Conservation (phyloP, 2,888 invertebrate species). For the Galerucella pusilla region DNA sequence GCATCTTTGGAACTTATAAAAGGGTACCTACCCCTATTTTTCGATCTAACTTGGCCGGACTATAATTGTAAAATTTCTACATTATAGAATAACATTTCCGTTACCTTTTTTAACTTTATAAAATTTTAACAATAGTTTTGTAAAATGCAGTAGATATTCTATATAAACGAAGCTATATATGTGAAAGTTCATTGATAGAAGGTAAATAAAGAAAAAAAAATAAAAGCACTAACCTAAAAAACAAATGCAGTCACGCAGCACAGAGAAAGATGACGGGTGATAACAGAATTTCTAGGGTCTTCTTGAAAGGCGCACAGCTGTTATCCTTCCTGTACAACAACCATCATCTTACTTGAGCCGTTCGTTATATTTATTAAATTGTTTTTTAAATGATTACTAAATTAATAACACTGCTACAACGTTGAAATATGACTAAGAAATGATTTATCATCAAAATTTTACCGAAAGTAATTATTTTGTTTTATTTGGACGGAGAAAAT, state of each 20-base stretch:
- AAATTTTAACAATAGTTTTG: not conserved
- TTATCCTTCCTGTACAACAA: constrained; percentile 70
- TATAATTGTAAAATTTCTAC: no score
- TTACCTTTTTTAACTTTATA: no score
- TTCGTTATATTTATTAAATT: constrained; percentile 23
- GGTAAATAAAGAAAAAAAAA: constrained; percentile 41
- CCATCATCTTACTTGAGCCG: constrained; percentile 66
- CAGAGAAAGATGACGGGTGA: constrained; percentile 82
- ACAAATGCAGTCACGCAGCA: constrained; percentile 70
- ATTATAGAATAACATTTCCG: no score
- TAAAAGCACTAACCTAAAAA: constrained; percentile 64
- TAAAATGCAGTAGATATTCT: not conserved
- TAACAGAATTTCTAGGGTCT: constrained; percentile 79
- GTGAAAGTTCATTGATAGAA: not conserved
- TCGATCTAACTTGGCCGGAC: no score
- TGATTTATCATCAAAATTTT: not conserved
- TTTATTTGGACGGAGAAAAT: no score
- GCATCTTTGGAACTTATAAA: no score
- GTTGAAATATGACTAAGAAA: not conserved
- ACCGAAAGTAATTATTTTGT: no score
- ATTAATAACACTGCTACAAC: constrained; percentile 8
- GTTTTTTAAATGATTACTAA: constrained; percentile 21
- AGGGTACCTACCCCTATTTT: no score
- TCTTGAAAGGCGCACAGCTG: constrained; percentile 78
- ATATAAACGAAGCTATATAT: constrained; percentile 2